Base-by-base conservation (phyloP, 2,888 invertebrate species). In the Drosophila histrio region DNA sequence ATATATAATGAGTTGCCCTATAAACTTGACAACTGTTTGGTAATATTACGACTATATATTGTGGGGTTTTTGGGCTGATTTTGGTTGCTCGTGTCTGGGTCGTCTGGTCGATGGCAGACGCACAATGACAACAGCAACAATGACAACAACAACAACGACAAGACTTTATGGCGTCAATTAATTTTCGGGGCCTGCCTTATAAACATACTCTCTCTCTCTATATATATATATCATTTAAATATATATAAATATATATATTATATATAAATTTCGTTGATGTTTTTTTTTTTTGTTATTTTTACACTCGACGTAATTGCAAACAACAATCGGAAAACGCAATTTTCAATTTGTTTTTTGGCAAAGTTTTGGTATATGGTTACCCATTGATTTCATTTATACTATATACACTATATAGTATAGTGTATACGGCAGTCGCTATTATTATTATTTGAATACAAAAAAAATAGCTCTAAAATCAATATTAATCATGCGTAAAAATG, bases 401-500 rank as follows among this genome's bases (percentile, higher is more conserved):
- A 6, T n/a, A 30, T n/a, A 13, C 5, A 22, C 24, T 34, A 36
- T 43, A 34, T 26, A 38, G 19, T 63, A 38, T 41, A 46, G 57
- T 44, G 44, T 59, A 72, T 74, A 59, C 60, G 24, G 19, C 22
- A 15, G 34, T 52, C 50, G 52, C 49, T 15, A 36, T 36, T 36
- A 50, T 36, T 34, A 34, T 34, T 17, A 36, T 36, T 17, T 2
- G 2, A n/a, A 4, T 13, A 9, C 8, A 19, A 36, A 28, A 50
- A 50, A 77, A 78, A 72, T 69, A 77, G 82, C 86, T 89, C 79
- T 90, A 77, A 90, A 90, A 90, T 79, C 79, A 74, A 81, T 84
- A 90, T 90, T 88, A 89, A 90, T 90, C 89, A 90, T 87, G 79
- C 77, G 73, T 70, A 65, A 47, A 78, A 82, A 80, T 82, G 78